Evolutionary conservation across 1,140 invertebrate species (phyloP).

Genomic region (Lepidostoma basale): DNA sequence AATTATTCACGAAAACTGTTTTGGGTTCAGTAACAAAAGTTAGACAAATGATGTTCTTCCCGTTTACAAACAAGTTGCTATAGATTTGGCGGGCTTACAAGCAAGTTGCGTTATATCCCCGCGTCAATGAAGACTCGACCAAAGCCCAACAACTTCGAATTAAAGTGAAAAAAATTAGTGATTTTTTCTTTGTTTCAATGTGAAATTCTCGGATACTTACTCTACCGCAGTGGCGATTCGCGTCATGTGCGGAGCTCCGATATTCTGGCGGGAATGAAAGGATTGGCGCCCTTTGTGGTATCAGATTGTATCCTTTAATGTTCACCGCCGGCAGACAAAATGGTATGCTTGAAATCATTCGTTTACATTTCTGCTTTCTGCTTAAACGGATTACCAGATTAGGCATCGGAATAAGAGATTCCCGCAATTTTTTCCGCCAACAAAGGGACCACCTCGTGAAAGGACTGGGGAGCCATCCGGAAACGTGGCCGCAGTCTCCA

Average conservation of each 20-base stretch:
- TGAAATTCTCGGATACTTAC: too few species aligned
- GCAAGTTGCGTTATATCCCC: too few species aligned
- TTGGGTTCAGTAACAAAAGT: neutral
- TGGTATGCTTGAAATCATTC: constrained; percentile 37
- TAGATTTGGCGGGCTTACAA: neutral
- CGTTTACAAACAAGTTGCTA: neutral
- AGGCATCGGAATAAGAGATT: constrained; percentile 26
- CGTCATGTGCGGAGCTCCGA: too few species aligned
- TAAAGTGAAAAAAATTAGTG: too few species aligned
- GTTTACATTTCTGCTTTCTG: constrained; percentile 42
- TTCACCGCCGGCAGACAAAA: constrained; percentile 26
- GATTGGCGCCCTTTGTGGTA: constrained; percentile 38
- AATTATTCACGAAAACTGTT: neutral
- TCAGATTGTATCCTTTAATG: constrained; percentile 35
- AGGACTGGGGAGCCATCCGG: constrained; percentile 28
- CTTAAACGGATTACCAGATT: constrained; percentile 43
- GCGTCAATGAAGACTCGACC: too few species aligned
- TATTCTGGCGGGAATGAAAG: constrained; percentile 28
- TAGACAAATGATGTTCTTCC: constrained; percentile 7
- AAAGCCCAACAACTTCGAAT: too few species aligned
- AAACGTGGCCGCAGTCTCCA: constrained; percentile 14
- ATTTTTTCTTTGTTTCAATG: too few species aligned
- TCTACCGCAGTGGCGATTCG: too few species aligned
- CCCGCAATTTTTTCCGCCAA: constrained; percentile 21
- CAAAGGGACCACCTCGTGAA: constrained; percentile 39